These are phyloP conservation scores for Sepiola atlantica DNA, from an alignment of 2,888 invertebrate genomes.

Conservation along the genomic window DNA sequence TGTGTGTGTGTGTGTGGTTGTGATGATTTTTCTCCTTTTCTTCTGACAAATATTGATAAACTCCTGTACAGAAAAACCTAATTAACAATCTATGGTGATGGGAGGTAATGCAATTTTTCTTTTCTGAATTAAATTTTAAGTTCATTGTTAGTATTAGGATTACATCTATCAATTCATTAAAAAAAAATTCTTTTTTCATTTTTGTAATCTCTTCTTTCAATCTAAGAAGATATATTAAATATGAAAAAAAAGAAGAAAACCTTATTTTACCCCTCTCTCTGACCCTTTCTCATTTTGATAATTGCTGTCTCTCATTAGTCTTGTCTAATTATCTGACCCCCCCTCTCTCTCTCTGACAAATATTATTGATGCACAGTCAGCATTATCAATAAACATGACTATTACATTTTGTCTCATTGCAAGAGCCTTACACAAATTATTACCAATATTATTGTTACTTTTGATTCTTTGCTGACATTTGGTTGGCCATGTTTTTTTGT, in stretches of 20 bases:
- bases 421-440: background rate
- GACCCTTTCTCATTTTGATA: background rate
- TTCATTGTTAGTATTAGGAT: background rate
- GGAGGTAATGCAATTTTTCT: background rate
- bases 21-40: background rate
- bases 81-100: background rate
- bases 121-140: background rate
- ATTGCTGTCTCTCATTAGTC: conserved; percentile 23
- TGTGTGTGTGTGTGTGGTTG: background rate
- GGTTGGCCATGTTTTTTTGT: background rate
- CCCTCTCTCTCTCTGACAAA: background rate
- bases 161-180: background rate
- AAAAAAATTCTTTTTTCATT: background rate
- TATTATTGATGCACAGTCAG: background rate
- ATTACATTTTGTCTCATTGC: conserved; percentile 32
- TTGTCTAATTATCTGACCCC: background rate
- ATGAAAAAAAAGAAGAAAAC: background rate
- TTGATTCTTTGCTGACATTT: conserved; percentile 5
- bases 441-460: background rate
- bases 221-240: background rate
- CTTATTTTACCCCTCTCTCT: background rate
- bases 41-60: background rate
- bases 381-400: background rate
- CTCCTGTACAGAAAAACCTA: background rate
- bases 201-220: background rate